These are phyloP conservation scores for Periophthalmus magnuspinnatus DNA, from an alignment of 2,797 vertebrate genomes.

Conservation along the genomic window DNA sequence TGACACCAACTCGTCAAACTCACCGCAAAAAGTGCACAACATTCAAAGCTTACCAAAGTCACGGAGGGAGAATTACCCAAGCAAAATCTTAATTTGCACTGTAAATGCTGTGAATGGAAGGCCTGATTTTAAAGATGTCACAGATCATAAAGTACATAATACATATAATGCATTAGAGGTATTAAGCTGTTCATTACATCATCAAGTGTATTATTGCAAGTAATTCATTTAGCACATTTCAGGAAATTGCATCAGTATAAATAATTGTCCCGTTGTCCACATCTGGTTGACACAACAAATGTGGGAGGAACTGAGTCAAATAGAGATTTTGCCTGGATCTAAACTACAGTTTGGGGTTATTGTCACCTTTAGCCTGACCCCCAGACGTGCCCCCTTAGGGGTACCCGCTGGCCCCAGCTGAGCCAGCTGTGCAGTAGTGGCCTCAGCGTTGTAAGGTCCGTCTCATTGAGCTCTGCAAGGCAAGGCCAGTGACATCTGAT, in stretches of 20 bases:
- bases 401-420: conserved; percentile 63
- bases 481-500: conserved; percentile 85
- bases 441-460: conserved; percentile 72
- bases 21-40: conserved; percentile 80
- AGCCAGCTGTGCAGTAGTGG: conserved; percentile 71
- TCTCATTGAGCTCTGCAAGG: conserved; percentile 82
- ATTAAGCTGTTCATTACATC: not conserved
- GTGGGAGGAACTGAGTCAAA: conserved; percentile 58
- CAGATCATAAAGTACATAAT: no score
- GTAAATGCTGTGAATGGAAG: not conserved
- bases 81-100: conserved; percentile 82
- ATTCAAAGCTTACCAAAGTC: conserved; percentile 82
- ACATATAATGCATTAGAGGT: not conserved
- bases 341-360: conserved; percentile 78
- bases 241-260: not conserved
- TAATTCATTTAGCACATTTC: no score
- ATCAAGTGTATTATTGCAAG: not conserved
- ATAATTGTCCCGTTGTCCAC: not conserved
- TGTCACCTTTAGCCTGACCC: conserved; percentile 86
- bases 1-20: conserved; percentile 79
- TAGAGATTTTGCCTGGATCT: conserved; percentile 85
- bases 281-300: conserved; percentile 9
- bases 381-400: conserved; percentile 71
- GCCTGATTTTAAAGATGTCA: not conserved
- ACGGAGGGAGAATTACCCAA: conserved; percentile 74